Conservation (phyloP, 2,797 vertebrate genomes). For the Macroramphosus scolopax region DNA sequence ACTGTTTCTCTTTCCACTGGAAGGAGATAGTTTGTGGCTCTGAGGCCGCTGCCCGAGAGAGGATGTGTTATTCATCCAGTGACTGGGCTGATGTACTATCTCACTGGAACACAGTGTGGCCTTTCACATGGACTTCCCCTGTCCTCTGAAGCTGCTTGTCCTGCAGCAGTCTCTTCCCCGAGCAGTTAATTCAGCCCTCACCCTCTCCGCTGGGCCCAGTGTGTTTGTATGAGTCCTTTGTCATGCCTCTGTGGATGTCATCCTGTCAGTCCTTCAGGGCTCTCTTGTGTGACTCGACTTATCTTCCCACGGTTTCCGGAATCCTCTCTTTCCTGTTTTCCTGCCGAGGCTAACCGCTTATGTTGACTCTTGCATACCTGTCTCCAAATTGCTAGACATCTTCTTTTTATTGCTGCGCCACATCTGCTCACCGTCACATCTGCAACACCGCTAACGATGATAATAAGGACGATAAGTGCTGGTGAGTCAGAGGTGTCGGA, state of each 20-base stretch:
- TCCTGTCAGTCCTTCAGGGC: slow-evolving; percentile 39
- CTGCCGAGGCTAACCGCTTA: slow-evolving; percentile 23
- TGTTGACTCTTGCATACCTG: slow-evolving; percentile 20
- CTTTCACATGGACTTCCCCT: slow-evolving; percentile 69
- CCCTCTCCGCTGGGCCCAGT: slow-evolving; percentile 23
- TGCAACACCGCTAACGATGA: slow-evolving; percentile 10
- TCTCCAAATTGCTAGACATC: slow-evolving; percentile 5
- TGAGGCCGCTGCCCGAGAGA: slow-evolving; percentile 34
- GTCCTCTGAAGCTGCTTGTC: slow-evolving; percentile 43
- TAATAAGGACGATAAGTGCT: slow-evolving; percentile 31
- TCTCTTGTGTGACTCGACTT: slow-evolving; percentile 46
- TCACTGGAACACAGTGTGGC: slow-evolving; percentile 59
- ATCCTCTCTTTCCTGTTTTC: slow-evolving; percentile 74
- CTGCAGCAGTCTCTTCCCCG: slow-evolving; percentile 25
- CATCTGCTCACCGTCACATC: slow-evolving; percentile 2
- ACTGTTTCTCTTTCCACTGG: slow-evolving; percentile 20
- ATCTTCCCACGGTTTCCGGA: slow-evolving; percentile 49
- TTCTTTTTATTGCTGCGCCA: slow-evolving; percentile 10
- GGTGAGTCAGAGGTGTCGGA: slow-evolving; percentile 45
- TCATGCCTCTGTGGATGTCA: slow-evolving; percentile 48
- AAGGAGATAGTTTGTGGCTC: slow-evolving; percentile 36
- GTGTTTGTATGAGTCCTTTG: slow-evolving; percentile 56
- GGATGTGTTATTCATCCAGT: slow-evolving; percentile 64
- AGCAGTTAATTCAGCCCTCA: slow-evolving; percentile 36
- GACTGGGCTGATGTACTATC: slow-evolving; percentile 53